These are phyloP conservation scores for Noctua pronuba DNA, from an alignment of 2,888 invertebrate species.

Conservation along the genomic window DNA sequence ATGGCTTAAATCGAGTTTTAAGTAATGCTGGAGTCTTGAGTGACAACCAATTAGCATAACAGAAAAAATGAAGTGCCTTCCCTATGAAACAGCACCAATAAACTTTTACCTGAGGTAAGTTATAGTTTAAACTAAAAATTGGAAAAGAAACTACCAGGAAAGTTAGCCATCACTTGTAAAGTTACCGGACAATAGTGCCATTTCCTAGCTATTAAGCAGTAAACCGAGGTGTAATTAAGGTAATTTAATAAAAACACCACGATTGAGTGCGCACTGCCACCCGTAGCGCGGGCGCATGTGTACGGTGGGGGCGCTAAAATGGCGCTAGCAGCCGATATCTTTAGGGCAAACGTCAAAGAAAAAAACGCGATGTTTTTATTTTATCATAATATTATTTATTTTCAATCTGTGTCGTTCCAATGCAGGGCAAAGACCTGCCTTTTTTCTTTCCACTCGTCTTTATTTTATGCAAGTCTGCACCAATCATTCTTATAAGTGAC, in stretches of 20 bases:
- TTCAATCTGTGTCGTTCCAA: background rate
- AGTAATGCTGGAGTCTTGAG: background rate
- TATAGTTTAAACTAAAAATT: constrained; percentile 3
- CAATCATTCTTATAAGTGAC: too few relatives aligned
- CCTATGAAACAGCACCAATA: background rate
- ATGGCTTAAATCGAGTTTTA: background rate
- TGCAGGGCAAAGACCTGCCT: background rate
- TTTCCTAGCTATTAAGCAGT: constrained; percentile 64
- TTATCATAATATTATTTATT: background rate
- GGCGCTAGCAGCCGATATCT: constrained; percentile 10
- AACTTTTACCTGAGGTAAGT: background rate
- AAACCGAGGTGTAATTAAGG: constrained; percentile 65
- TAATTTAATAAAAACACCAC: constrained; percentile 69
- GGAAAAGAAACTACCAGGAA: constrained; percentile 24
- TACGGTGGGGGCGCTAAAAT: constrained; percentile 45
- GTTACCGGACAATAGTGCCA: constrained; percentile 62
- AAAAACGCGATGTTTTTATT: background rate
- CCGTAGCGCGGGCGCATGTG: constrained; percentile 64
- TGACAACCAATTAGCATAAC: background rate
- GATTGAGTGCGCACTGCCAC: constrained; percentile 66
- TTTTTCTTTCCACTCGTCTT: background rate
- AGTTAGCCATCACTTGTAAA: constrained; percentile 46
- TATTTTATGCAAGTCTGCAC: too few relatives aligned
- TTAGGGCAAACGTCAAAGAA: too few relatives aligned
- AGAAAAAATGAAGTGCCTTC: background rate